Evolutionary conservation across 2,797 vertebrate genomes (phyloP).

Genomic region (Sebastes miniatus): DNA sequence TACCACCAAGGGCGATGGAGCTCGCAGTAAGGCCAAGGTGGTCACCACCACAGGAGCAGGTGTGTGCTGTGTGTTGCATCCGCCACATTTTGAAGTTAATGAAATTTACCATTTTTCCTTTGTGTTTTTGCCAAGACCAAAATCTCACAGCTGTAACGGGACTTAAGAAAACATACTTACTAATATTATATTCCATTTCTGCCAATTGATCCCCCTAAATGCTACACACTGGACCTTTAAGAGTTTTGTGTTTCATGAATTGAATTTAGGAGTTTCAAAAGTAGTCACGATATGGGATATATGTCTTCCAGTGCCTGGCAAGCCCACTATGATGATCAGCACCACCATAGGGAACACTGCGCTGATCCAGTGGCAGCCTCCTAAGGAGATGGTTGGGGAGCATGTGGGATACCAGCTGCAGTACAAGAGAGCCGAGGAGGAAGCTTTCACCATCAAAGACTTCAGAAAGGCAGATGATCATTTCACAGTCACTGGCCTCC

Average conservation of each 20-base stretch:
- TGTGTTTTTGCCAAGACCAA: not conserved
- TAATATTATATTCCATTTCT: not conserved
- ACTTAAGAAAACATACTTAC: not conserved
- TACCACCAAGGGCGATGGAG: conserved; percentile 94
- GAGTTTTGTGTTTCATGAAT: not conserved
- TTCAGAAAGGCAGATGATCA: conserved; percentile 91
- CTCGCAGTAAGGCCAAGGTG: conserved; percentile 92
- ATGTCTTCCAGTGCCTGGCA: conserved; percentile 87
- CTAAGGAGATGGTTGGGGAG: conserved; percentile 93
- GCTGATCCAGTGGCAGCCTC: conserved; percentile 97
- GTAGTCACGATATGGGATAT: not conserved
- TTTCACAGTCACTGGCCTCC: conserved; percentile 91
- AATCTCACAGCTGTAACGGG: not conserved
- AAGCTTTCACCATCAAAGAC: conserved; percentile 85
- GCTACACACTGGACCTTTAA: not conserved
- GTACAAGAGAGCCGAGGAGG: conserved; percentile 90
- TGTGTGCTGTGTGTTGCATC: conserved; percentile 63
- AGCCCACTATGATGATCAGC: conserved; percentile 97
- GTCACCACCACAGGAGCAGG: conserved; percentile 94
- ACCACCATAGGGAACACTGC: conserved; percentile 95
- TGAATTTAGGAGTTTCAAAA: not conserved
- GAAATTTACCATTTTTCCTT: not conserved
- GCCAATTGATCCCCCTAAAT: not conserved
- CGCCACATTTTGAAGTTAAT: not conserved
- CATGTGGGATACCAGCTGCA: conserved; percentile 93